phyloP scores from a whole-genome alignment of 2,888 invertebrate genomes.

The Drosophila differens region DNA sequence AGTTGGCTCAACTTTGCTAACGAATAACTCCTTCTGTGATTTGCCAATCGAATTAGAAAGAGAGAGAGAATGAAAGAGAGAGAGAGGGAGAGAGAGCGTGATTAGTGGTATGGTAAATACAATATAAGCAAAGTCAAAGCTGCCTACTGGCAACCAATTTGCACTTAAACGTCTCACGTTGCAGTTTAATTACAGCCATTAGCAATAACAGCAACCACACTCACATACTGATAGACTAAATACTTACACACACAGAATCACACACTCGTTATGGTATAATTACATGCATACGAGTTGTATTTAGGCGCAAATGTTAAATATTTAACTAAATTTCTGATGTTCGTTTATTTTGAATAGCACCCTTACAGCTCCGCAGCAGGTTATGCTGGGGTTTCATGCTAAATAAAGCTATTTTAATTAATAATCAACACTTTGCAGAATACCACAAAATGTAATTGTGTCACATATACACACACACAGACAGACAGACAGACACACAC shows the following conservation, averaged over 20 bases:
- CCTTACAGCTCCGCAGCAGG: slow-evolving; percentile 21
- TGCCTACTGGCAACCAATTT: slow-evolving; percentile 50
- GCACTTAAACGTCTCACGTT: slow-evolving; percentile 68
- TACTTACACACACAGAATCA: slow-evolving; percentile 11
- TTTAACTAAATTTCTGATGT: slow-evolving; percentile 61
- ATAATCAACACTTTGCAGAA: slow-evolving; percentile 79
- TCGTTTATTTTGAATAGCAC: slow-evolving; percentile 32
- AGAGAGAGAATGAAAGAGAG: slow-evolving; percentile 10
- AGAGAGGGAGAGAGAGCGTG: neutral
- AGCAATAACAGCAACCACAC: slow-evolving; percentile 40
- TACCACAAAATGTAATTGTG: slow-evolving; percentile 77
- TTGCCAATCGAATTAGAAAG: slow-evolving; percentile 36
- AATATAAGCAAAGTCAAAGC: slow-evolving; percentile 31
- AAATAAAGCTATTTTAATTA: slow-evolving; percentile 80
- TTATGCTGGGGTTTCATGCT: slow-evolving; percentile 34
- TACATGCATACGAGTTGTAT: slow-evolving; percentile 54
- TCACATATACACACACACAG: slow-evolving; percentile 29
- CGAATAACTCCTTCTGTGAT: slow-evolving; percentile 93
- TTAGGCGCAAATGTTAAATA: slow-evolving; percentile 69
- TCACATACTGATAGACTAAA: neutral
- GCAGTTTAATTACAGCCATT: slow-evolving; percentile 75
- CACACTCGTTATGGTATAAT: slow-evolving; percentile 65
- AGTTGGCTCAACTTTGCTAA: slow-evolving; percentile 90
- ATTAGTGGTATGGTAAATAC: slow-evolving; percentile 23
- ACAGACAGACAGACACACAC: slow-evolving; percentile 3